These are phyloP conservation scores for Pantherophis guttatus DNA, from an alignment of 2,113 vertebrate genomes.

Conservation along the genomic window DNA sequence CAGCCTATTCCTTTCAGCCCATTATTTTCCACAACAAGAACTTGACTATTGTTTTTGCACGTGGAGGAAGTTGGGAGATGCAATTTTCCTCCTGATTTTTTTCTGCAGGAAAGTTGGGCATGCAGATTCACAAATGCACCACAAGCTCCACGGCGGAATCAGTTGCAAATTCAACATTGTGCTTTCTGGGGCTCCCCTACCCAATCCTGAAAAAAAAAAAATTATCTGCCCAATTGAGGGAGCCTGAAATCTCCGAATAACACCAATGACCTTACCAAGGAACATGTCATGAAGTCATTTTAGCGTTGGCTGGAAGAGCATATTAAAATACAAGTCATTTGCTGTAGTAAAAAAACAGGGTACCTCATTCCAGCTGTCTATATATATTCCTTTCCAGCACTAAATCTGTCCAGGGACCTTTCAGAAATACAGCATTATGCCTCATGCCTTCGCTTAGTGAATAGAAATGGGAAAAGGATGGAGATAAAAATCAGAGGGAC, in stretches of 20 bases:
- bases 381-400: slow-evolving; percentile 49
- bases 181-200: slow-evolving; percentile 30
- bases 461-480: slow-evolving; percentile 42
- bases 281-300: slow-evolving; percentile 44
- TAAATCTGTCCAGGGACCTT: slow-evolving; percentile 58
- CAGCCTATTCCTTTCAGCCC: not conserved
- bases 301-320: slow-evolving; percentile 49
- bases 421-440: slow-evolving; percentile 48
- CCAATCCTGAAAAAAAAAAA: slow-evolving; percentile 50
- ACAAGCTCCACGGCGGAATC: not conserved
- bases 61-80: not conserved
- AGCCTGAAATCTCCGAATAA: slow-evolving; percentile 42
- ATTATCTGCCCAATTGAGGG: slow-evolving; percentile 34
- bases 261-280: slow-evolving; percentile 46
- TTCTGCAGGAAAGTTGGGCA: not conserved
- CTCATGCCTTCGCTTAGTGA: slow-evolving; percentile 39
- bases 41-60: not conserved
- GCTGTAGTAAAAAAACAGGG: slow-evolving; percentile 43
- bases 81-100: not conserved
- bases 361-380: slow-evolving; percentile 47
- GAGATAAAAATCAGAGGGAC: slow-evolving; percentile 49
- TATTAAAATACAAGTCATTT: slow-evolving; percentile 56
- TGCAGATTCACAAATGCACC: not conserved
- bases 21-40: not conserved
- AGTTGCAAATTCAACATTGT: not conserved